Evolutionary conservation across 2,888 invertebrate species (phyloP).

Genomic region (Scaptomyza flava): DNA sequence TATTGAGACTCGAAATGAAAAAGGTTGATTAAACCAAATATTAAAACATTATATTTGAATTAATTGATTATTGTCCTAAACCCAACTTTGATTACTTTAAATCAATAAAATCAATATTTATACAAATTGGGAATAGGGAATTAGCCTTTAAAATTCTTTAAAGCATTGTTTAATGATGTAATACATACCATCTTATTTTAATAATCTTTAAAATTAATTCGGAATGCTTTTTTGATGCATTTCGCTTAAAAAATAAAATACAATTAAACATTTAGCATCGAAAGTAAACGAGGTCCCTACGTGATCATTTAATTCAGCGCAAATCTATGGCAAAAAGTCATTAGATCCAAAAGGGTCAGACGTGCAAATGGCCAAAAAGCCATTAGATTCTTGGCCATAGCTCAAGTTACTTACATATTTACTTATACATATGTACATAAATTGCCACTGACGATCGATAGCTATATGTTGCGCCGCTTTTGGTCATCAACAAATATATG

Average conservation of each 20-base stretch:
- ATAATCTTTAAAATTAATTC: too few relatives aligned
- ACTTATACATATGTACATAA: neutral
- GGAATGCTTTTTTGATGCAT: too few relatives aligned
- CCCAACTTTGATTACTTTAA: too few relatives aligned
- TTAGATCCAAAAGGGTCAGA: constrained; percentile 70
- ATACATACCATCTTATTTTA: too few relatives aligned
- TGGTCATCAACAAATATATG: constrained; percentile 47
- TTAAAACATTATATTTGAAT: neutral
- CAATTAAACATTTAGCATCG: too few relatives aligned
- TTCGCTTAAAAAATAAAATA: too few relatives aligned
- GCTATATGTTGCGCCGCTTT: constrained; percentile 48
- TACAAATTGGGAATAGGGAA: too few relatives aligned
- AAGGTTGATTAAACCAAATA: constrained; percentile 10
- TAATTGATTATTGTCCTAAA: too few relatives aligned
- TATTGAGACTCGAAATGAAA: constrained; percentile 3
- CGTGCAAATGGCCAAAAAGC: constrained; percentile 56
- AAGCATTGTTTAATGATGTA: too few relatives aligned
- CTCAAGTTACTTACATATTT: constrained; percentile 3
- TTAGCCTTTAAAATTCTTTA: too few relatives aligned
- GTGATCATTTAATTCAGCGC: constrained; percentile 21
- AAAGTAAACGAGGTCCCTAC: constrained; percentile 11
- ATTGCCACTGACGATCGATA: constrained; percentile 45
- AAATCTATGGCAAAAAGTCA: constrained; percentile 54
- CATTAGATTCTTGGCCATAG: constrained; percentile 37
- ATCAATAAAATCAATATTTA: too few relatives aligned